phyloP scores from a whole-genome alignment of 2,888 invertebrate species.

The Microchrysa polita region DNA sequence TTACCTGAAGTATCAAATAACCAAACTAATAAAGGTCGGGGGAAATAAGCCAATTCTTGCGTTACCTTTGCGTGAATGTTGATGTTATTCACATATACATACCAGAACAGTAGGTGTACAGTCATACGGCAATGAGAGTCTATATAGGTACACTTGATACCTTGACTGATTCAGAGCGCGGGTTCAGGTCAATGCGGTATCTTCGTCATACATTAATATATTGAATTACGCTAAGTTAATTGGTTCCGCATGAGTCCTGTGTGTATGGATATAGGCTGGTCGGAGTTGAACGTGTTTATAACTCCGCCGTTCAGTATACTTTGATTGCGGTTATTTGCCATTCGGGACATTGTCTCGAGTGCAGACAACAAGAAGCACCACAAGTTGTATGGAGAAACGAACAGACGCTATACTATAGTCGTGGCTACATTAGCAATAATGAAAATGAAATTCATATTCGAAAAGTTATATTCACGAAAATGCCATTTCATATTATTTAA shows the following conservation, averaged over 20 bases:
- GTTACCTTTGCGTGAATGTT: background rate
- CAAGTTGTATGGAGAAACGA: background rate
- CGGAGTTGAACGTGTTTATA: no score
- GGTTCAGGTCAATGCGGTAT: constrained; percentile 21
- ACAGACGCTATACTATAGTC: no score
- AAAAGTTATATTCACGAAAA: no score
- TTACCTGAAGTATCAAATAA: constrained; percentile 34
- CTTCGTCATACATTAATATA: constrained; percentile 22
- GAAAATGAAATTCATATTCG: no score
- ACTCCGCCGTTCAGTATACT: background rate
- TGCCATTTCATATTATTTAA: no score
- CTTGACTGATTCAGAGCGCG: background rate
- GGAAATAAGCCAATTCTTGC: constrained; percentile 7
- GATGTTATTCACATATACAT: constrained; percentile 1
- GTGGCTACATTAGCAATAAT: no score
- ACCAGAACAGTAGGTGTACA: no score
- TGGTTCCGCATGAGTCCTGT: constrained; percentile 5
- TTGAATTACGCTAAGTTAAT: constrained; percentile 34
- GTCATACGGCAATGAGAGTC: background rate
- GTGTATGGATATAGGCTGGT: no score
- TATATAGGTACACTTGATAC: constrained; percentile 11
- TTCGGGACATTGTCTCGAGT: background rate
- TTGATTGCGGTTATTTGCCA: background rate
- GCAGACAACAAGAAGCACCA: background rate
- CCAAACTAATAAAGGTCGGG: constrained; percentile 23